Base-by-base conservation (phyloP, 2,113 vertebrate species). In the Oophaga pumilio region DNA sequence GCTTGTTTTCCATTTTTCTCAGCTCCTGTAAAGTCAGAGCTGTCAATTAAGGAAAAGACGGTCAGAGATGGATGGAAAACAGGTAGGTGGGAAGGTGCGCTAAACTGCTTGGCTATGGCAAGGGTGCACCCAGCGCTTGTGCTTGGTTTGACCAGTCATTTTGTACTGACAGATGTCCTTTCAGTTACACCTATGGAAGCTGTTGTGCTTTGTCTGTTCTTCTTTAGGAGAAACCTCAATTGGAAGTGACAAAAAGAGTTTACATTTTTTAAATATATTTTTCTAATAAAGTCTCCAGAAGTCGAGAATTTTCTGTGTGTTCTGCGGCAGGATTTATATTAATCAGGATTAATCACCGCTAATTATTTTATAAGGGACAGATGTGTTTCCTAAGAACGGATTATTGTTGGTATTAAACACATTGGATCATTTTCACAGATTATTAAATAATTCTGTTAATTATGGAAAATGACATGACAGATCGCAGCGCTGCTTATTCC, bases 351-450 rank as follows among this genome's bases (percentile, higher is more conserved):
- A 49, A 74, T 74, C 71, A 49, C 50, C 71, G 50, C 50, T 49
- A 74, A 50, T 74, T 49, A 49, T 50, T 74, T 74, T 18, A 50
- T 10, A 22, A 50, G 33, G 71, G 71, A 50, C 71, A 74, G 71
- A 74, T 74, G 71, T 74, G 71, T 74, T 74, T 22, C 71, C 71
- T 33, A 22, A 49, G 17, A 43, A 4, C 10, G 71, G 71, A 74
- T 74, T 74, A 74, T 15, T 74, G 71, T 74, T 74, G 43, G 43
- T 50, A 74, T 74, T 74, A 74, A 74, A 74, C 43, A 74, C 71
- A 50, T 18, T 50, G 71, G 43, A 50, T 74, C 18, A 50, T 74
- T 74, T 74, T 74, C 71, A 22, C 33, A 74, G 71, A 74, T 74
- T 74, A 74, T 74, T 33, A 74, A 50, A 74, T 74, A 74, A 74